phyloP scores from a whole-genome alignment of 2,113 vertebrate species.

The Phalacrocorax aristotelis region DNA sequence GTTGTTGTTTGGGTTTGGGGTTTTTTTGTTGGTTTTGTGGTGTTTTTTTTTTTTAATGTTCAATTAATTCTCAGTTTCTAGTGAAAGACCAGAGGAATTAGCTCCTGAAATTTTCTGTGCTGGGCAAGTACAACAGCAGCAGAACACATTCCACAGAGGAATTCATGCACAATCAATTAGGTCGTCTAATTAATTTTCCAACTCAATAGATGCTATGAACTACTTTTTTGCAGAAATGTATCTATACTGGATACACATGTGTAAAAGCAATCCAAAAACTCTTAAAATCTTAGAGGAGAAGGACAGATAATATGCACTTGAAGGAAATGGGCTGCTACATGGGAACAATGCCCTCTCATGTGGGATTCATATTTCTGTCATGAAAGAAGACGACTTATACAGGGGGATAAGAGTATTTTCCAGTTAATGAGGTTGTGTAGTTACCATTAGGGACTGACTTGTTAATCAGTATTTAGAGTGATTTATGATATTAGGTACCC shows the following conservation, averaged over 20 bases:
- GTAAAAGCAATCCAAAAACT: constrained; percentile 49
- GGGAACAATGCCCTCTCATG: background rate
- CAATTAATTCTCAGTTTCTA: constrained; percentile 1
- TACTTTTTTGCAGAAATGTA: background rate
- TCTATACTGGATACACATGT: background rate
- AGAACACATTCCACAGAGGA: constrained; percentile 68
- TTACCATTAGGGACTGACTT: background rate
- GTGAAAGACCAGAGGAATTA: constrained; percentile 3
- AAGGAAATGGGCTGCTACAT: background rate
- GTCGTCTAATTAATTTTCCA: constrained; percentile 74
- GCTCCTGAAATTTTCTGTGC: constrained; percentile 17
- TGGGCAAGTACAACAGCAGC: constrained; percentile 7
- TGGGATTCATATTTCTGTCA: constrained; percentile 8
- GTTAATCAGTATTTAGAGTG: background rate
- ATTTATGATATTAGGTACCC: background rate
- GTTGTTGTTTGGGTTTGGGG: background rate
- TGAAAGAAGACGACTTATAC: background rate
- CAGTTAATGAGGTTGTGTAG: background rate
- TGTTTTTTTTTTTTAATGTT: background rate
- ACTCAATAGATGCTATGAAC: constrained; percentile 65
- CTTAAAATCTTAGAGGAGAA: constrained; percentile 6
- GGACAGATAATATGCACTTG: background rate
- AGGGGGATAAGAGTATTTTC: background rate
- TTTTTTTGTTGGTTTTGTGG: background rate
- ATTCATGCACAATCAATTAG: constrained; percentile 73